phyloP scores from a whole-genome alignment of 2,888 invertebrate genomes.

The Subacronicta megacephala region DNA sequence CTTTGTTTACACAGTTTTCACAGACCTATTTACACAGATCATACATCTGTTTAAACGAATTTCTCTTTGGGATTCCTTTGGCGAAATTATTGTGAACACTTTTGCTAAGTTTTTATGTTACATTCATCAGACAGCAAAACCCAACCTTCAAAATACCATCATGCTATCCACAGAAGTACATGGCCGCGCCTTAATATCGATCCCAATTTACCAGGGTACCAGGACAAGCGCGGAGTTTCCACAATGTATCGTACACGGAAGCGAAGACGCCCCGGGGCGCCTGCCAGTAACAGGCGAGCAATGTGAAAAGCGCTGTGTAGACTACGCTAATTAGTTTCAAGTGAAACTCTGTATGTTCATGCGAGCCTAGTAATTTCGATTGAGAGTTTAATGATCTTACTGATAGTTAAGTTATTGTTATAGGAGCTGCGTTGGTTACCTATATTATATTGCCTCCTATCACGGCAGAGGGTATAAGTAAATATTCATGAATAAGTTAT shows the following conservation, averaged over 20 bases:
- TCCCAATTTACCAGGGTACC: conserved; percentile 66
- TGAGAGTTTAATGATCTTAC: conserved; percentile 57
- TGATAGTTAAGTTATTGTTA: conserved; percentile 56
- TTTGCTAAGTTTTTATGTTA: no score
- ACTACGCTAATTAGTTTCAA: conserved; percentile 62
- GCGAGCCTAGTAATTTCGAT: conserved; percentile 71
- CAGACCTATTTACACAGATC: not conserved
- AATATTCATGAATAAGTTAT: conserved; percentile 51
- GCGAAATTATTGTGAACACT: no score
- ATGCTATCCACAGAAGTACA: conserved; percentile 54
- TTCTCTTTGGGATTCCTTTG: no score
- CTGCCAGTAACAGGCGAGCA: conserved; percentile 71
- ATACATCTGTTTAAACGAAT: no score
- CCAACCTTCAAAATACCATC: conserved; percentile 53
- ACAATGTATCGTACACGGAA: conserved; percentile 62
- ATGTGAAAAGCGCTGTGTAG: conserved; percentile 58
- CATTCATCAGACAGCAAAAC: conserved; percentile 9
- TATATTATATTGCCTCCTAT: conserved; percentile 37
- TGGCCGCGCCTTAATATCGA: conserved; percentile 61
- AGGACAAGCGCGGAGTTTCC: conserved; percentile 63
- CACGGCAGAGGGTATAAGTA: conserved; percentile 48
- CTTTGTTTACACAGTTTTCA: not conserved
- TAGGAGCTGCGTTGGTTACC: conserved; percentile 33
- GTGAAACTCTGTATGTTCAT: conserved; percentile 77
- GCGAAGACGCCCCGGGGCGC: conserved; percentile 74